Evolutionary conservation across 35 echinoderm and acorn worm genomes (phyloP), one percentile per base, ranked within the genome.

Genomic region (Apostichopus japonicus): DNA sequence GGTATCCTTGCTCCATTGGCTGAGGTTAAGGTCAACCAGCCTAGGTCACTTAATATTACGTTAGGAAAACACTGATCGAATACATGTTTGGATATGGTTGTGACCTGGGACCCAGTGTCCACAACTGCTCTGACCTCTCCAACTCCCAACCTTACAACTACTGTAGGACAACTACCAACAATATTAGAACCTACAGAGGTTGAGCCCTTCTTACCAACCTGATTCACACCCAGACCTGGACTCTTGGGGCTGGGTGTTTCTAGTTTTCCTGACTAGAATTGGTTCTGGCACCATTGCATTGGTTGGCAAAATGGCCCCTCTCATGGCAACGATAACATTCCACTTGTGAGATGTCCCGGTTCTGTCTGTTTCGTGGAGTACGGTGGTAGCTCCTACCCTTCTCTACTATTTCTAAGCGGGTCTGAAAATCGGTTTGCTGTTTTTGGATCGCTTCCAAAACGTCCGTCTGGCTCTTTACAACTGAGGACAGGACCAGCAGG

Each of bases 91-190:
- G n/a, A 55, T 8, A 80, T 82, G 7, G 56, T 82, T 0, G 56
- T 80, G 19, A 92, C 77, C 25, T 82, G 22, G 44, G 91, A 57
- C 54, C 91, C 91, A 23, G 91, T 82, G 78, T 92, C 91, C 81
- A 92, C 0, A 23, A 67, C n/a, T 4, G 77, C 91, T 54, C 59
- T 24, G 5, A 79, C 17, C 53, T 6, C 0, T 0, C 57, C 56
- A 17, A 55, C 91, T 4, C 10, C 17, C 65, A 90, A 53, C 6
- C 21, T 53, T 1, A 90, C 16, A 4, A 1, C 7, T 54, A 56
- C 23, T 17, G 52, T 90, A 19, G 88, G 88, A 53, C 88, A 19
- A 9, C 5, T 77, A 33, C 88, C 88, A 1, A 90, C 51, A 90
- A 54, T 14, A 23, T 78, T 78, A 17, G 77, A 8, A 23, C 10